These are phyloP conservation scores for Plectropomus leopardus DNA, from an alignment of 2,113 vertebrate genomes.

Conservation along the genomic window DNA sequence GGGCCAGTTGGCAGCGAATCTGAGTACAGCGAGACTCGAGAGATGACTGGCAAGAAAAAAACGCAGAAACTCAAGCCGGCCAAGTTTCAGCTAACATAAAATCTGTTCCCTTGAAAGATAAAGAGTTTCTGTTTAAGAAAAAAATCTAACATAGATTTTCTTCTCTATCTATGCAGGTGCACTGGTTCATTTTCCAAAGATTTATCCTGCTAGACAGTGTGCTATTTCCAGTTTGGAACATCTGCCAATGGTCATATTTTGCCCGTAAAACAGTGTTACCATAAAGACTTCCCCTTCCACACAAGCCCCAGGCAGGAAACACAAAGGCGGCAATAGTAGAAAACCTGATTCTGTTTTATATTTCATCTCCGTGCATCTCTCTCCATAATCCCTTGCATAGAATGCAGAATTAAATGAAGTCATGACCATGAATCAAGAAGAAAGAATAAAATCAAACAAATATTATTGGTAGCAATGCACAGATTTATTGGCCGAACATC, in stretches of 20 bases:
- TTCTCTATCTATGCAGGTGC: conserved; percentile 55
- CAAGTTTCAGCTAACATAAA: conserved; percentile 64
- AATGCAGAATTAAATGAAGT: conserved; percentile 4
- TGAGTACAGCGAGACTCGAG: conserved; percentile 64
- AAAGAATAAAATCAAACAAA: conserved; percentile 9
- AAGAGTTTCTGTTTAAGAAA: conserved; percentile 50
- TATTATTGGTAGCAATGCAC: no score
- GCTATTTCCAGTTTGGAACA: conserved; percentile 52
- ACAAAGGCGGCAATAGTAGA: conserved; percentile 1
- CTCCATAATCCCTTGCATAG: neutral
- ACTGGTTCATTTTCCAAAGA: conserved; percentile 49
- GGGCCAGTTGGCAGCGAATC: conserved; percentile 80
- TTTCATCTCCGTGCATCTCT: conserved; percentile 7
- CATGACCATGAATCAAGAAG: conserved; percentile 3
- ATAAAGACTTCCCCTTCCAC: conserved; percentile 27
- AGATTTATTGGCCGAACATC: no score
- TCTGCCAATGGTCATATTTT: conserved; percentile 58
- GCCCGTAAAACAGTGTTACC: conserved; percentile 15
- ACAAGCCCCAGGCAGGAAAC: conserved; percentile 16
- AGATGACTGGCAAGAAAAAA: conserved; percentile 73
- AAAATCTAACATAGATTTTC: conserved; percentile 35
- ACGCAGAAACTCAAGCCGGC: conserved; percentile 52
- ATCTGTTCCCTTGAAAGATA: conserved; percentile 62
- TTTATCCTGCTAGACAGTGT: conserved; percentile 24
- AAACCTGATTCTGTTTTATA: conserved; percentile 3